Conservation (phyloP, 2,113 vertebrate species). For the Cebus imitator region DNA sequence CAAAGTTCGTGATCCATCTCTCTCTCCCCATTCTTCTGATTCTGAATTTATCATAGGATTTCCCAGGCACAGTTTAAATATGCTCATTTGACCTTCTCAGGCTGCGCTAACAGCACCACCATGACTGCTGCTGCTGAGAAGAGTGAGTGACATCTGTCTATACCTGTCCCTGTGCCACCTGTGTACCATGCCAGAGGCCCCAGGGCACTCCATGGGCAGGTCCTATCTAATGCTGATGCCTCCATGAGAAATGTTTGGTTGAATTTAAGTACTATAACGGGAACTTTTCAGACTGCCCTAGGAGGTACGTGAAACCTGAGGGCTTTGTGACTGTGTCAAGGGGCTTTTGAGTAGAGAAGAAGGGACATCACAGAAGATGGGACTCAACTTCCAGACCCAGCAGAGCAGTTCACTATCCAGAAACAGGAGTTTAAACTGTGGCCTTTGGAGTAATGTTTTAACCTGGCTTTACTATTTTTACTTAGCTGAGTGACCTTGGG, state of each 20-base stretch:
- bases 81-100: not conserved
- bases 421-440: not conserved
- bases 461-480: not conserved
- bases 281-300: not conserved
- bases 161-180: too few species aligned
- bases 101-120: not conserved
- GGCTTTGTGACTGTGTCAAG: not conserved
- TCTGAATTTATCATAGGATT: not conserved
- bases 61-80: not conserved
- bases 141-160: not conserved
- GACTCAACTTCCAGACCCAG: not conserved
- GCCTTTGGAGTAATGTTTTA: not conserved
- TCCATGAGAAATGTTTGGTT: not conserved
- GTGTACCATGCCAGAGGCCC: not conserved
- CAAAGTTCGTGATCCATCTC: rapidly evolving
- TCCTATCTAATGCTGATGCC: not conserved
- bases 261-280: not conserved
- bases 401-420: not conserved
- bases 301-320: not conserved
- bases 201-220: too few species aligned
- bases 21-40: not conserved
- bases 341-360: not conserved
- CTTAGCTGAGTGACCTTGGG: not conserved
- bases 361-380: not conserved
- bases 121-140: rapidly evolving